Percentiles rank a stretch among this genome's conserved stretches.
These are phyloP conservation scores for Cybosia mesomella DNA, from an alignment of 2,888 invertebrate species.

Conservation along the genomic window DNA sequence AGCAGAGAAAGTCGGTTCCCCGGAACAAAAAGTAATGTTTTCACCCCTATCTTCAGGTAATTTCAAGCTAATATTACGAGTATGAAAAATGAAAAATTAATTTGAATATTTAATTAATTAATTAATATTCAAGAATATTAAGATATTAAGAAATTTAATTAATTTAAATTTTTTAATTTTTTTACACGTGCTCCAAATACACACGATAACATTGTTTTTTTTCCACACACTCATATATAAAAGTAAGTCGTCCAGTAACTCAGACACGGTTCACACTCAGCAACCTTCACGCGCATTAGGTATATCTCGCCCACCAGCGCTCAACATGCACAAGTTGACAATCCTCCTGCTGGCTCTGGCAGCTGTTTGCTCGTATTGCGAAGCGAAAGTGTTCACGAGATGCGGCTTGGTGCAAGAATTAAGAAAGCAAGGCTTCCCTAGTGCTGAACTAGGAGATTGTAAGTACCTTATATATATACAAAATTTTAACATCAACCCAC, in stretches of 20 bases:
- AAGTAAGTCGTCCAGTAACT: neutral
- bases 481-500: neutral
- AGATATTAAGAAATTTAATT: no score
- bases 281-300: neutral
- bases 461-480: slow-evolving; percentile 35
- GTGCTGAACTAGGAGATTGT: slow-evolving; percentile 61
- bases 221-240: neutral
- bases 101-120: neutral
- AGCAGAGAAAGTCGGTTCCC: no score
- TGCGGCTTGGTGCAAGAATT: slow-evolving; percentile 61
- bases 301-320: neutral
- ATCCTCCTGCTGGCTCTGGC: slow-evolving; percentile 14
- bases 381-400: slow-evolving; percentile 51
- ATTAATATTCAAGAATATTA: no score
- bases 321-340: neutral
- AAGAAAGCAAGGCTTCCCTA: slow-evolving; percentile 61
- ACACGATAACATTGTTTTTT: neutral
- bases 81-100: neutral
- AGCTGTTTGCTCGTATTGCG: slow-evolving; percentile 18
- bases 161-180: no score
- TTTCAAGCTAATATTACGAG: neutral
- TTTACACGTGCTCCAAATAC: neutral
- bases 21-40: neutral
- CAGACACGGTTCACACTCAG: neutral
- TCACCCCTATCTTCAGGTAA: neutral